Base-by-base conservation (phyloP, 2,113 vertebrate species). In the Sturnus vulgaris region DNA sequence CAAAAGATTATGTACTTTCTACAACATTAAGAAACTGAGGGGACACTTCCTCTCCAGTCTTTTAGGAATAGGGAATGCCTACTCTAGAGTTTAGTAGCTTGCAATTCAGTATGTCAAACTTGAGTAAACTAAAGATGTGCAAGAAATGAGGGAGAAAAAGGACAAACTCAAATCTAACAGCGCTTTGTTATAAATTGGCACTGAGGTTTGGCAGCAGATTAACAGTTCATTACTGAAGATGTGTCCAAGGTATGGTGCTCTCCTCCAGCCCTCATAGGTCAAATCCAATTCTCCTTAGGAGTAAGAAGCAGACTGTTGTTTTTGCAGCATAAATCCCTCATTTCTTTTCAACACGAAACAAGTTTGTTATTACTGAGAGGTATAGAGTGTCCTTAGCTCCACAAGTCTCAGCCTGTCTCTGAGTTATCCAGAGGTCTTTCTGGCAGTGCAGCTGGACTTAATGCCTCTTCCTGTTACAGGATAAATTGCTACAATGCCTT, bases 401-500 rank as follows among this genome's bases (percentile, higher is more conserved):
- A 35, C 19, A 50, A n/a, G 21, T 61, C 70, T 88, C 59, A 75
- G 35, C n/a, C 18, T 76, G 46, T 86, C 64, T 69, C 35, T 12
- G 19, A 85, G 44, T 25, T 92, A 71, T 50, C 50, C 63, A 70
- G 15, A 81, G 52, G 39, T 65, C 8, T 91, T n/a, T 55, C 57
- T 89, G 78, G 72, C 65, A 59, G 37, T 2, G 4, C 77, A 79
- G 53, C 25, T 83, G 57, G 46, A 95, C 55, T 88, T 89, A 84
- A 9, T 88, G 80, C 53, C 77, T 97, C 65, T 90, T 95, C 33
- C 60, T 68, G 5, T 91, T 90, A n/a, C 95, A 99, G 99, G 99
- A 99, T 99, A 98, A 99, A 99, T 97, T 99, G 99, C 97, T 99
- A 99, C 98, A 99, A 99, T 63, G 99, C 99, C 90, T 98, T 99